These are phyloP conservation scores for Syrphus vitripennis DNA, from an alignment of 2,888 invertebrate genomes.

Conservation along the genomic window DNA sequence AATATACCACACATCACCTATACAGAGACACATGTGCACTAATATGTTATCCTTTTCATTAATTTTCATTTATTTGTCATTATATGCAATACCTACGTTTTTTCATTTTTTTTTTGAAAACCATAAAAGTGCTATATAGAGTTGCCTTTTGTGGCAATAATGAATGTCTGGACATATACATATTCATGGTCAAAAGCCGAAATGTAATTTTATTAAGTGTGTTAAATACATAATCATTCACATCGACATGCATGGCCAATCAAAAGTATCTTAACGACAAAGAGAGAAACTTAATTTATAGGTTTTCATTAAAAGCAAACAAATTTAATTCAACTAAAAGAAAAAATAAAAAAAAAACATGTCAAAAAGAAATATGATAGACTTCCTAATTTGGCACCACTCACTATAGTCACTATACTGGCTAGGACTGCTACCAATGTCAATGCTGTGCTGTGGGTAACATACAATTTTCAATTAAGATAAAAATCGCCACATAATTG, in stretches of 20 bases:
- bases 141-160: background rate
- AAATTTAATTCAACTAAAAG: background rate
- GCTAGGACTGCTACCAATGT: background rate
- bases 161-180: background rate
- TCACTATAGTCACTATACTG: no score
- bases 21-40: slow-evolving; percentile 5
- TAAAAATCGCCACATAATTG: slow-evolving; percentile 68
- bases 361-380: slow-evolving; percentile 51
- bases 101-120: slow-evolving; percentile 24
- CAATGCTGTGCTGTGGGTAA: slow-evolving; percentile 4
- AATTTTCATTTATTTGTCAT: slow-evolving; percentile 68
- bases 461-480: slow-evolving; percentile 69
- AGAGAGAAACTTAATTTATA: background rate
- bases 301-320: slow-evolving; percentile 4
- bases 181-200: slow-evolving; percentile 11
- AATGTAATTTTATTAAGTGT: slow-evolving; percentile 70
- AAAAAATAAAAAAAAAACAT: slow-evolving; percentile 39
- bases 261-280: slow-evolving; percentile 43
- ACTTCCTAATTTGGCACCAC: slow-evolving; percentile 60
- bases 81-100: no score
- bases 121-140: slow-evolving; percentile 50
- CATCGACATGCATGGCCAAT: slow-evolving; percentile 71
- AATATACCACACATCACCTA: background rate
- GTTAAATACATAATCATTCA: slow-evolving; percentile 68
- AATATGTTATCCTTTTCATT: slow-evolving; percentile 70